These are phyloP conservation scores for Halichoerus grypus DNA, from an alignment of 2,113 vertebrate species.

Conservation along the genomic window DNA sequence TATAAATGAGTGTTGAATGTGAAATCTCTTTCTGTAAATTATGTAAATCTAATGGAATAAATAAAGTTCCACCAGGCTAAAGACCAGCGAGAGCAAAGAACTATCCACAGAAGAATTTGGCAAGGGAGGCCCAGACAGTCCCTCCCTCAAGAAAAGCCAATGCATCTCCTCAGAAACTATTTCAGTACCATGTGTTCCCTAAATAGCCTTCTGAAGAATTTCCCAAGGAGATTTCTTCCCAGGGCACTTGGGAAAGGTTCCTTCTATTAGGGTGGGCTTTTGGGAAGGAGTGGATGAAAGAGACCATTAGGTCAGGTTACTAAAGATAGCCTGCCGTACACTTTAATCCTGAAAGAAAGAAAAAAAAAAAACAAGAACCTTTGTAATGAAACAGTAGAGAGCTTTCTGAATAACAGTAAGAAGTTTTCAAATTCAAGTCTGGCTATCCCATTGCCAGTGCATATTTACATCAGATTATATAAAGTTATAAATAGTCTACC, in stretches of 20 bases:
- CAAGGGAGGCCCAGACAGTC: constrained; percentile 72
- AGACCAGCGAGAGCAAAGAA: neutral
- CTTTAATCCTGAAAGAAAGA: constrained; percentile 56
- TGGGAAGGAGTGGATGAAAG: neutral
- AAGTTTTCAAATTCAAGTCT: constrained; percentile 64
- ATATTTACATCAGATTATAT: constrained; percentile 48
- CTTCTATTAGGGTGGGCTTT: neutral
- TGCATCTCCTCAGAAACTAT: constrained; percentile 78
- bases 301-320: constrained; percentile 69
- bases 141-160: constrained; percentile 77
- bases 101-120: constrained; percentile 17
- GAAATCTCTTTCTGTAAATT: neutral
- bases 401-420: constrained; percentile 30
- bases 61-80: constrained; percentile 38
- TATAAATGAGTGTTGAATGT: constrained; percentile 40
- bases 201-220: constrained; percentile 84
- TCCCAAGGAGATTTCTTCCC: constrained; percentile 82
- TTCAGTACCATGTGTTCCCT: constrained; percentile 79
- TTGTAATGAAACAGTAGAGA: constrained; percentile 38
- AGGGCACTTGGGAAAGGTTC: constrained; percentile 73
- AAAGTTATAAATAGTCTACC: constrained; percentile 13
- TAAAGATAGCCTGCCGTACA: constrained; percentile 66
- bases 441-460: neutral
- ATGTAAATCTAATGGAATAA: neutral
- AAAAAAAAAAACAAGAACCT: constrained; percentile 7